A percentile compares a stretch with the other conserved stretches of the same genome.
phyloP scores from a whole-genome alignment of 2,797 vertebrate genomes.

The Merluccius polli region DNA sequence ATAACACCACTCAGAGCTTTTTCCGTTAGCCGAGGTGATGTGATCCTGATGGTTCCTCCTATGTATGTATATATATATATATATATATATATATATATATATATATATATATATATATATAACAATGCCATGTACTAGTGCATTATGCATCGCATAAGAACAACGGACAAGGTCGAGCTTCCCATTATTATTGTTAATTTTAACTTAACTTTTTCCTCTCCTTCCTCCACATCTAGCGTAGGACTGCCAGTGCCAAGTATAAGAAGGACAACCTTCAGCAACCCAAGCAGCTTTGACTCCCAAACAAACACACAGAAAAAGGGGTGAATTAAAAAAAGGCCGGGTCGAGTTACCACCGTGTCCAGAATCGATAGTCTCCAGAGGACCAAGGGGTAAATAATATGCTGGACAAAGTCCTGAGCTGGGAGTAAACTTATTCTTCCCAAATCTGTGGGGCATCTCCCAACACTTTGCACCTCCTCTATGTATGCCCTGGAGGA shows the following conservation, averaged over 20 bases:
- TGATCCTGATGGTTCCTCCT: neutral
- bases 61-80: too few species aligned
- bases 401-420: constrained; percentile 15
- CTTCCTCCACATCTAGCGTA: neutral
- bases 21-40: neutral
- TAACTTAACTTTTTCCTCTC: too few species aligned
- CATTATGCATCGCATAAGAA: neutral
- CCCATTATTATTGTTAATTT: too few species aligned
- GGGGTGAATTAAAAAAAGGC: constrained; percentile 15
- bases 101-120: too few species aligned
- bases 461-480: constrained; percentile 19
- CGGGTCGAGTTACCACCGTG: constrained; percentile 10
- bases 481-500: constrained; percentile 21
- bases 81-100: too few species aligned
- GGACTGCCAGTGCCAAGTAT: neutral
- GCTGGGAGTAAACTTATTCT: constrained; percentile 28
- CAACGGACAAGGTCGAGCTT: too few species aligned
- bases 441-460: constrained; percentile 25
- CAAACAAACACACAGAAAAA: neutral
- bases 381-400: constrained; percentile 32
- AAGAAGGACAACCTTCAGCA: neutral
- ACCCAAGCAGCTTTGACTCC: neutral
- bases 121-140: neutral
- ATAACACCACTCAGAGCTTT: neutral
- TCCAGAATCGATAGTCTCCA: constrained; percentile 37